Base-by-base conservation (phyloP, 2,113 vertebrate species). In the Pleuronectes platessa region DNA sequence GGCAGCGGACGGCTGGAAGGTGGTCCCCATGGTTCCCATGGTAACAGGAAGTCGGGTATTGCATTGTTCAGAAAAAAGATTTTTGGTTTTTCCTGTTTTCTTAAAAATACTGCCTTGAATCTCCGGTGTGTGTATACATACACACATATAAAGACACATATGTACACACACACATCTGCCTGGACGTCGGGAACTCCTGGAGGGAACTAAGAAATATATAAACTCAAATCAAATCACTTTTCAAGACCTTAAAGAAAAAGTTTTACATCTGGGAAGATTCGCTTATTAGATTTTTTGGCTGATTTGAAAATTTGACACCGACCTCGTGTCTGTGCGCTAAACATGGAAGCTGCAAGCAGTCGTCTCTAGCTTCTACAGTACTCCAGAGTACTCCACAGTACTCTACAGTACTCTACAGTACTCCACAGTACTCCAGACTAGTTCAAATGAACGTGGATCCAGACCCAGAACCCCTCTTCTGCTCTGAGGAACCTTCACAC, bases 91-190 rank as follows among this genome's bases (percentile, higher is more conserved):
- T 42, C 21, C 6, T 13, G 75, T 84, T 72, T 85, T 82, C 71
- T 78, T 94, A 94, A 96, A 96, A 97, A 97, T 95, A 95, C 84
- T 83, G 96, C 96, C 96, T 94, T 92, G 93, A 45, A 93, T 42
- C 61, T 7, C 11, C 24, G 37, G 95, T 95, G 14, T 96, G 63
- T 84, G 13, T 49, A 35, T 49, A 47, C 64, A 54, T 68, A 66
- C 3, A 67, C 9, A 74, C 27, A 21, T 24, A 68, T n/a, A 69
- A 9, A 73, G 26, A 23, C 20, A 45, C 11, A 31, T 35, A 45
- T 68, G 21, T 18, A 27, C 13, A 47, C 17, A 21, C 7, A 71
- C 5, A 74, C 18, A 86, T 27, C 71, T 7, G 55, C 94, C 14
- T 66, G 68, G 94, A 95, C 95, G 96, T 4, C 61, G 70, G 72